Conservation (phyloP, 2,797 vertebrate species). For the Avahi laniger region DNA sequence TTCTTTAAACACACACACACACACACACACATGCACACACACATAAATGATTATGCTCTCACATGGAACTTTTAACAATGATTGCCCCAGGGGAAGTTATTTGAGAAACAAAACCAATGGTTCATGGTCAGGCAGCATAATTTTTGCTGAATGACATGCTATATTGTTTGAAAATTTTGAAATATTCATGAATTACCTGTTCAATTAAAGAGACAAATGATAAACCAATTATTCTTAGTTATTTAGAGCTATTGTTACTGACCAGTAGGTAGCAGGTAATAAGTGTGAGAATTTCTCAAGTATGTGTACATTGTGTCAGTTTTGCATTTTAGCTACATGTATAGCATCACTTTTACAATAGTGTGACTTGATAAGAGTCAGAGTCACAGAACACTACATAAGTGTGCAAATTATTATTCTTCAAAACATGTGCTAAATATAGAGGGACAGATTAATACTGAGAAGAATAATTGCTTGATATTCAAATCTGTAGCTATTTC, state of each 20-base stretch:
- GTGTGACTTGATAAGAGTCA: background rate
- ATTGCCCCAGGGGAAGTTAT: background rate
- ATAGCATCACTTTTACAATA: background rate
- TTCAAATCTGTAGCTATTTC: background rate
- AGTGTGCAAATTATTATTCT: background rate
- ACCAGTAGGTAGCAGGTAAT: no score
- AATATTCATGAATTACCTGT: background rate
- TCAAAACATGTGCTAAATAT: background rate
- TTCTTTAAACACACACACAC: no score
- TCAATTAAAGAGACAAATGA: background rate
- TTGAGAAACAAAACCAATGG: background rate
- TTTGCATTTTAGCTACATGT: background rate
- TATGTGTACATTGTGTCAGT: background rate
- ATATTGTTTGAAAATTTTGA: background rate
- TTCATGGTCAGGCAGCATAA: background rate
- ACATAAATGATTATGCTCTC: background rate
- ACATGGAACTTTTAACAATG: background rate
- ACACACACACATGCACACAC: background rate
- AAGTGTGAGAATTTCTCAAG: background rate
- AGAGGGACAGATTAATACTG: background rate
- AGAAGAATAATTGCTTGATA: background rate
- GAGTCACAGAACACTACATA: background rate
- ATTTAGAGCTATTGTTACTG: background rate
- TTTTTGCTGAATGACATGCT: background rate
- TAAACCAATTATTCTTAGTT: background rate